Conservation (phyloP, 2,113 vertebrate species). For the Perca schrenkii region DNA sequence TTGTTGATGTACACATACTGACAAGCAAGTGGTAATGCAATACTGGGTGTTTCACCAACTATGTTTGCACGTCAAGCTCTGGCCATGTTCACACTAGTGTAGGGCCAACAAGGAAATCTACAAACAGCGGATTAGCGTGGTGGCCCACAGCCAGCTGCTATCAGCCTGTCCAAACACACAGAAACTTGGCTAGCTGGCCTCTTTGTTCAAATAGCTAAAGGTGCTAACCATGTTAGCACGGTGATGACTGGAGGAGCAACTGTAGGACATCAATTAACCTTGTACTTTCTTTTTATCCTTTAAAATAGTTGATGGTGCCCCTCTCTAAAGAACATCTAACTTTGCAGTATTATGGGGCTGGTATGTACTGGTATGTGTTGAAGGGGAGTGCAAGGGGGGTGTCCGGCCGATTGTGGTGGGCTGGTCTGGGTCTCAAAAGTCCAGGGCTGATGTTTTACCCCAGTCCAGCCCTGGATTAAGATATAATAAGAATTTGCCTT, state of each 20-base stretch:
- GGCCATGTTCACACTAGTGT: slow-evolving; percentile 63
- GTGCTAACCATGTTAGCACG: slow-evolving; percentile 38
- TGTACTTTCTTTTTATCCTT: background rate
- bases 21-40: slow-evolving; percentile 51
- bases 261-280: background rate
- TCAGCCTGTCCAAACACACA: slow-evolving; percentile 77
- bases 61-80: slow-evolving; percentile 69
- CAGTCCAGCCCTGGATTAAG: too few species aligned
- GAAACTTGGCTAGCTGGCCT: slow-evolving; percentile 55
- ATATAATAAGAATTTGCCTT: too few species aligned
- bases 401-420: too few species aligned
- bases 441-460: too few species aligned
- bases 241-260: background rate
- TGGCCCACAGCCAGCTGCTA: slow-evolving; percentile 68
- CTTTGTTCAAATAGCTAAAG: slow-evolving; percentile 60
- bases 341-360: too few species aligned
- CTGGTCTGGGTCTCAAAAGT: too few species aligned
- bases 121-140: slow-evolving; percentile 75
- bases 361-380: too few species aligned
- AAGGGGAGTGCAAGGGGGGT: too few species aligned
- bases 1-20: slow-evolving; percentile 70
- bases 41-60: slow-evolving; percentile 56
- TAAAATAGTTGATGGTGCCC: background rate
- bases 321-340: background rate
- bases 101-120: slow-evolving; percentile 73